A percentile compares a stretch with the other conserved stretches of the same genome.
phyloP scores from a whole-genome alignment of 2,113 vertebrate species.

The Nyctibius bracteatus region DNA sequence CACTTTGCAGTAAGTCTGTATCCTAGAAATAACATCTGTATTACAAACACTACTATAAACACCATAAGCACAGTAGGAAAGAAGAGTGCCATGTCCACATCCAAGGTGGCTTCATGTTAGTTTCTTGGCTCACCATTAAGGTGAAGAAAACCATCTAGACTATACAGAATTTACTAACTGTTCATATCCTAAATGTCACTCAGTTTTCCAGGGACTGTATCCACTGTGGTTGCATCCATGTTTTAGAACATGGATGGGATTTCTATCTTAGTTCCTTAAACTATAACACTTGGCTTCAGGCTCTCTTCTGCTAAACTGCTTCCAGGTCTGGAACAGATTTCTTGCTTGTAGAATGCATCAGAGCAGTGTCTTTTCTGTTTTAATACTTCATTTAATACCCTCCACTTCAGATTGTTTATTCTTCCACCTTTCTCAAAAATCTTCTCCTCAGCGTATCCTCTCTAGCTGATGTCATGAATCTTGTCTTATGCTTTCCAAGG shows the following conservation, averaged over 20 bases:
- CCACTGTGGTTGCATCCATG: not conserved
- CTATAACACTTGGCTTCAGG: not conserved
- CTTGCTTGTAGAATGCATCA: not conserved
- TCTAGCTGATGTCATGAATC: not conserved
- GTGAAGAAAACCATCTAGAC: not conserved
- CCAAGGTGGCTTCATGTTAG: not conserved
- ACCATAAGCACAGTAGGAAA: not conserved
- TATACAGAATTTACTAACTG: not conserved
- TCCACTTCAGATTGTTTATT: not conserved
- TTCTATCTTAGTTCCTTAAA: not conserved
- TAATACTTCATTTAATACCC: not conserved
- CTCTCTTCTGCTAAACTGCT: not conserved
- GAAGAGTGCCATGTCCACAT: not conserved
- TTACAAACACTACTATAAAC: not conserved
- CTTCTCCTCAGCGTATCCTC: not conserved
- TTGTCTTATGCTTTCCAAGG: not conserved
- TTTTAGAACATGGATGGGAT: not conserved
- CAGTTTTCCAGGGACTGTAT: not conserved
- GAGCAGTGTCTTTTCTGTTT: not conserved
- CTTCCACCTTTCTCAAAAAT: not conserved
- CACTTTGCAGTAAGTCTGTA: not conserved
- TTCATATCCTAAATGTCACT: not conserved
- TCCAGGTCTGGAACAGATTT: not conserved
- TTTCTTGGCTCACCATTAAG: not conserved
- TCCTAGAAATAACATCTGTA: not conserved